These are phyloP conservation scores for Denticeps clupeoides DNA, from an alignment of 2,797 vertebrate species.

Conservation along the genomic window DNA sequence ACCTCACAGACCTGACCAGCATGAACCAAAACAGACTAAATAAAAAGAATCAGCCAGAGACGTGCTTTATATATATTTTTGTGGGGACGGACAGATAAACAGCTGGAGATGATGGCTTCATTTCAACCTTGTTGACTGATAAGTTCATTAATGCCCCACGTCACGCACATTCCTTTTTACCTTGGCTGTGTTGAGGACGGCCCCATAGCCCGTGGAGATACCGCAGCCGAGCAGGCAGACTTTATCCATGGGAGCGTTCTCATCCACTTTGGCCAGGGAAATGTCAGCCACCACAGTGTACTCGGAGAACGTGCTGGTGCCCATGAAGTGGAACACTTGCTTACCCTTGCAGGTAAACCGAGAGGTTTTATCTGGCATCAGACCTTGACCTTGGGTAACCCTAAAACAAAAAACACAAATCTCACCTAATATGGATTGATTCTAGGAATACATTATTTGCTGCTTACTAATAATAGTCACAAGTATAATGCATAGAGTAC, in stretches of 20 bases:
- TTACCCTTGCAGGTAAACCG: slow-evolving; percentile 92
- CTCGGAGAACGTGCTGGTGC: slow-evolving; percentile 96
- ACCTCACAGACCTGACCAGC: no score
- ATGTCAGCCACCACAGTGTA: slow-evolving; percentile 94
- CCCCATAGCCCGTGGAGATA: slow-evolving; percentile 90
- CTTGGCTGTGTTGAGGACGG: slow-evolving; percentile 87
- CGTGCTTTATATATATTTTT: no score
- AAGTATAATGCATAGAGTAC: no score
- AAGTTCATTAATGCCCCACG: background rate
- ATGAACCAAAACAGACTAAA: no score
- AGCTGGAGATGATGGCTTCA: no score
- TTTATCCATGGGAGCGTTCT: slow-evolving; percentile 79
- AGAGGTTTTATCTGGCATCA: slow-evolving; percentile 87
- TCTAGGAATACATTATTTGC: no score
- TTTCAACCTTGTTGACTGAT: background rate
- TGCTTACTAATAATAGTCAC: no score
- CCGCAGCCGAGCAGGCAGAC: slow-evolving; percentile 94
- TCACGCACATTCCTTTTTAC: slow-evolving; percentile 36
- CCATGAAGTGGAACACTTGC: slow-evolving; percentile 91
- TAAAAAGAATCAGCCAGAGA: no score
- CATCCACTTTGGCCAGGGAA: slow-evolving; percentile 82
- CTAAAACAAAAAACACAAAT: slow-evolving; percentile 48
- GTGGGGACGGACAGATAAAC: no score
- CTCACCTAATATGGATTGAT: no score
- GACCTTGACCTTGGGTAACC: slow-evolving; percentile 83